Percentiles rank a stretch among this genome's conserved stretches.
Evolutionary conservation across 2,888 invertebrate genomes (phyloP).

Genomic region (Lasiommata megera): DNA sequence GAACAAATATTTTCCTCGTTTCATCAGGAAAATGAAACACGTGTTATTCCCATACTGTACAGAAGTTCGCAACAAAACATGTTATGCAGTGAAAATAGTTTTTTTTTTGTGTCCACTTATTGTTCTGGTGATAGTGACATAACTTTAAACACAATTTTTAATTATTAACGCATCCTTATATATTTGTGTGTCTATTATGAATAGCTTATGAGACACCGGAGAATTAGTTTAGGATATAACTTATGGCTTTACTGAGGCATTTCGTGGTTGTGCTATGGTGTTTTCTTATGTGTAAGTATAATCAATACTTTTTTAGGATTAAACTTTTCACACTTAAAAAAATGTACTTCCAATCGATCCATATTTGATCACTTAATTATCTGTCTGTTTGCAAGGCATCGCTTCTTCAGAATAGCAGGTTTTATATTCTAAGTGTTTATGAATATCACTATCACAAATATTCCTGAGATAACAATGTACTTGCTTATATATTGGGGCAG

Average conservation of each 20-base stretch:
- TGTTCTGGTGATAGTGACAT: not conserved
- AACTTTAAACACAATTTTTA: not conserved
- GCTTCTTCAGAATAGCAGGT: not conserved
- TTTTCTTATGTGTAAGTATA: slow-evolving; percentile 1
- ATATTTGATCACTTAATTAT: not conserved
- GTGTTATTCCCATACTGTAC: not conserved
- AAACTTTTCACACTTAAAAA: no score
- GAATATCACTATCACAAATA: not conserved
- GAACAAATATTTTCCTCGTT: not conserved
- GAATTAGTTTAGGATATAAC: no score
- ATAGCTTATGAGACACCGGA: not conserved
- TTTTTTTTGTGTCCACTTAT: not conserved
- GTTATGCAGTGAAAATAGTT: no score
- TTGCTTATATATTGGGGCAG: no score
- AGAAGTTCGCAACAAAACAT: not conserved
- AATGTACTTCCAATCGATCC: no score
- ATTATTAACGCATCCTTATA: not conserved
- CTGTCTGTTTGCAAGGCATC: not conserved
- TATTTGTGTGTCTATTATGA: not conserved
- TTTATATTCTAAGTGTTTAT: not conserved
- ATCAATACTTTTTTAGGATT: not conserved
- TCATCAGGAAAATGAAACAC: not conserved
- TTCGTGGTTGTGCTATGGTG: not conserved
- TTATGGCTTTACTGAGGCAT: not conserved
- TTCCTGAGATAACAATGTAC: not conserved